Evolutionary conservation across 2,888 invertebrate species (phyloP).

Genomic region (Ypsolopha scabrella): DNA sequence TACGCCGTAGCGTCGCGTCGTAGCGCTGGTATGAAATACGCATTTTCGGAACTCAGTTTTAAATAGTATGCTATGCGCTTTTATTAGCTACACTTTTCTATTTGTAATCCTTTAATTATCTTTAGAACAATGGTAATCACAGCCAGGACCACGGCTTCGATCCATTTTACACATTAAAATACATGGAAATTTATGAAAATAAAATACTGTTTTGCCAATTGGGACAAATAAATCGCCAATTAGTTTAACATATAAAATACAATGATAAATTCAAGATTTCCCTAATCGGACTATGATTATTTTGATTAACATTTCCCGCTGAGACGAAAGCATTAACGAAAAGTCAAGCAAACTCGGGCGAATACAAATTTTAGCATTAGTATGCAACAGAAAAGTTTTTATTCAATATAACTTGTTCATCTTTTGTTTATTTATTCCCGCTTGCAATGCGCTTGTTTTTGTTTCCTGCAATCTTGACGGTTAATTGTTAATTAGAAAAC

Average conservation of each 20-base stretch:
- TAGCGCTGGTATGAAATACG: neutral
- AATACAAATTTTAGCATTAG: conserved; percentile 66
- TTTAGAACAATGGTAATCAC: too few species aligned
- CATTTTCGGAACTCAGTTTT: too few species aligned
- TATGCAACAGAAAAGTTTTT: conserved; percentile 67
- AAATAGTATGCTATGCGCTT: too few species aligned
- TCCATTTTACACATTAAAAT: too few species aligned
- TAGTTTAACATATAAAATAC: conserved; percentile 31
- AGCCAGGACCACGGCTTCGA: too few species aligned
- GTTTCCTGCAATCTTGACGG: too few species aligned
- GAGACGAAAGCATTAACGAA: conserved; percentile 61
- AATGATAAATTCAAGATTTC: neutral
- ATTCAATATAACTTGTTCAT: conserved; percentile 65
- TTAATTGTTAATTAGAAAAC: too few species aligned
- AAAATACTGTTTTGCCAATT: neutral
- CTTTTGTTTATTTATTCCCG: conserved; percentile 50
- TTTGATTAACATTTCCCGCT: conserved; percentile 59
- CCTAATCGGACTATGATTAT: conserved; percentile 57
- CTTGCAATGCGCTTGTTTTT: conserved; percentile 27
- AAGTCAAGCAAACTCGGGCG: conserved; percentile 64
- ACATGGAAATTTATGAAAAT: neutral
- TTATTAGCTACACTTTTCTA: too few species aligned
- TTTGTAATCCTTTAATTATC: too few species aligned
- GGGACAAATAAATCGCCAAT: conserved; percentile 19
- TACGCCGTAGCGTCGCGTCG: conserved; percentile 1